Evolutionary conservation across 2,888 invertebrate genomes (phyloP), one percentile per base, ranked within the genome.

Genomic region (Vesta saturnalis): DNA sequence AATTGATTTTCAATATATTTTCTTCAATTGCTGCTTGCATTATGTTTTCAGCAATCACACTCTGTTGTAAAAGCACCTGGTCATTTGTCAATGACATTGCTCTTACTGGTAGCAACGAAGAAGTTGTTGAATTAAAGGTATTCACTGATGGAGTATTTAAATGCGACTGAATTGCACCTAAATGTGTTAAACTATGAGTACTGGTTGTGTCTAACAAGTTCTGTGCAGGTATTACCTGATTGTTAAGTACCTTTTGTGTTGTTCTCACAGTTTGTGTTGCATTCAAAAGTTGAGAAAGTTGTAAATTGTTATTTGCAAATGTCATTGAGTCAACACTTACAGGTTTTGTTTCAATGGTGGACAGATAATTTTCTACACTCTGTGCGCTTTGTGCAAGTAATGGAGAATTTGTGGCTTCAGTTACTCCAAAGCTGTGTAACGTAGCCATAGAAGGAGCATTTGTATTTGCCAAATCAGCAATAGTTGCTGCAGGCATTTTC

Each of bases 401-500:
- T 10, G 86, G 84, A 71, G 85, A 76, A 78, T 79, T 77, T 77
- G 83, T 68, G 79, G 84, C 75, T 81, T 81, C 79, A 82, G 87
- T 74, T 10, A 84, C 82, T 0, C 87, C 85, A 73, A 88, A 88
- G 62, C 83, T 84, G 46, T 84, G 85, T 35, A 86, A 80, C 1
- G 86, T 83, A 0, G 85, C 85, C 74, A 85, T 81, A 19, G 89
- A 90, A 16, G 90, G 88, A 62, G 89, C 86, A 52, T 86, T 87
- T 16, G 85, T 83, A 57, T 85, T 87, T 77, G 77, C 85, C 77
- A 77, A 83, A 85, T 79, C 86, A 75, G 82, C 83, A 22, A 77
- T 85, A 73, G 84, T 88, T 78, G 76, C 85, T 74, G 87, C 86
- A 65, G 85, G 76, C 80, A 90, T 88, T 49, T 93, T 92, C 85